These are phyloP conservation scores for Phanerotoma sp. DNA, from an alignment of 2,888 invertebrate genomes.

Conservation along the genomic window DNA sequence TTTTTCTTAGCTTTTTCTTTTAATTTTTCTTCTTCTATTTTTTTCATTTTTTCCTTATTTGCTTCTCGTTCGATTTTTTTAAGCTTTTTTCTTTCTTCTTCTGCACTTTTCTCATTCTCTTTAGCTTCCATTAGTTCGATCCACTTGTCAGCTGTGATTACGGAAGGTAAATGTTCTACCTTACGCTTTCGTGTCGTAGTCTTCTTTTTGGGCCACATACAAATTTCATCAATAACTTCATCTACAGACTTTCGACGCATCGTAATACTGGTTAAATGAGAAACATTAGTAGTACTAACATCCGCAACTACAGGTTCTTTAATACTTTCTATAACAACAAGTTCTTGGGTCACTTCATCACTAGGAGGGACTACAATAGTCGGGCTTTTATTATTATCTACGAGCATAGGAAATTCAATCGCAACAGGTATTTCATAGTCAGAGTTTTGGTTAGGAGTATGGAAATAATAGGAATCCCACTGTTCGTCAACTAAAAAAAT, in stretches of 20 bases:
- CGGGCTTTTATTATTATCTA: conserved; percentile 6
- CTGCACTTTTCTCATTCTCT: conserved; percentile 6
- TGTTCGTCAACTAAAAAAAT: conserved; percentile 5
- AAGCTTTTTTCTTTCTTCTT: conserved; percentile 4
- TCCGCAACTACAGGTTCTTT: conserved; percentile 5
- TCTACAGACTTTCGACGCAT: conserved; percentile 9
- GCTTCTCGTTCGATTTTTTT: conserved; percentile 7
- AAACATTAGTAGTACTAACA: conserved; percentile 7
- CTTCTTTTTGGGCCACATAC: conserved; percentile 7
- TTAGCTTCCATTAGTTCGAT: conserved; percentile 10
- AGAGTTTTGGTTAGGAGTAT: conserved; percentile 2
- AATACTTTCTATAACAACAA: conserved; percentile 2
- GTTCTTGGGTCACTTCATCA: background rate
- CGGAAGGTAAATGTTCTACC: conserved; percentile 11
- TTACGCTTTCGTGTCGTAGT: conserved; percentile 6
- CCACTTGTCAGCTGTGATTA: conserved; percentile 8
- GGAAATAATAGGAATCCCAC: background rate
- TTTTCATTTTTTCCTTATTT: background rate
- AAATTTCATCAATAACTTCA: conserved; percentile 6
- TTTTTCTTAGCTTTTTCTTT: conserved; percentile 8
- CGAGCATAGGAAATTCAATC: conserved; percentile 10
- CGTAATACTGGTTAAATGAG: conserved; percentile 1
- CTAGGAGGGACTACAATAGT: conserved; percentile 3
- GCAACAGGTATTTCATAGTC: background rate
- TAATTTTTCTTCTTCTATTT: background rate